Conservation (phyloP, 2,797 vertebrate genomes). For the Aulostomus chinensis region DNA sequence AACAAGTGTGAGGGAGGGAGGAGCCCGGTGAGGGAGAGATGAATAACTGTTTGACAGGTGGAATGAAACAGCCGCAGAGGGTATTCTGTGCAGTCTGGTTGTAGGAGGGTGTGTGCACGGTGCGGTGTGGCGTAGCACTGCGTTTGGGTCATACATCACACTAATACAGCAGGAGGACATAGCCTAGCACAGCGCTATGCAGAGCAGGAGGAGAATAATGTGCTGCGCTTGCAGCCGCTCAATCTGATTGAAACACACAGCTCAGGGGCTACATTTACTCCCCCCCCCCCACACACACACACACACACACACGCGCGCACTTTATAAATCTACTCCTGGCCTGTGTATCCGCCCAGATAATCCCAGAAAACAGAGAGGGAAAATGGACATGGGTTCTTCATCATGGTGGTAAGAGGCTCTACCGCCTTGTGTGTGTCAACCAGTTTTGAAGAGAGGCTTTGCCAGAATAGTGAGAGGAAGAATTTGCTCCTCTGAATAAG, state of each 20-base stretch:
- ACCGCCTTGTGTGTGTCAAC: conserved; percentile 19
- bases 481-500: too few species aligned
- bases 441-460: conserved; percentile 7
- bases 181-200: conserved; percentile 75
- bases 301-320: conserved; percentile 42
- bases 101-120: conserved; percentile 61
- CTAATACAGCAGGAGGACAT: conserved; percentile 76
- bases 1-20: conserved; percentile 52
- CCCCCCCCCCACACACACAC: conserved; percentile 32
- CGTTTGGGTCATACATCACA: conserved; percentile 77
- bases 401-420: conserved; percentile 32
- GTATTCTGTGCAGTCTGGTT: conserved; percentile 58
- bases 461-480: conserved; percentile 11
- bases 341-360: conserved; percentile 55
- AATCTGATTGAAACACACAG: conserved; percentile 78
- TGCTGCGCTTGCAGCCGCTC: conserved; percentile 78
- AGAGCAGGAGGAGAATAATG: conserved; percentile 76
- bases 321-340: conserved; percentile 68
- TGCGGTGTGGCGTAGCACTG: conserved; percentile 56
- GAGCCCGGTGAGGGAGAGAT: conserved; percentile 53
- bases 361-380: conserved; percentile 46
- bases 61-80: conserved; percentile 73
- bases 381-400: conserved; percentile 45
- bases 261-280: conserved; percentile 67
- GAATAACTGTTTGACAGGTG: conserved; percentile 77